Evolutionary conservation across 1,140 invertebrate species (phyloP).

Genomic region (Drosophila nebulosa): DNA sequence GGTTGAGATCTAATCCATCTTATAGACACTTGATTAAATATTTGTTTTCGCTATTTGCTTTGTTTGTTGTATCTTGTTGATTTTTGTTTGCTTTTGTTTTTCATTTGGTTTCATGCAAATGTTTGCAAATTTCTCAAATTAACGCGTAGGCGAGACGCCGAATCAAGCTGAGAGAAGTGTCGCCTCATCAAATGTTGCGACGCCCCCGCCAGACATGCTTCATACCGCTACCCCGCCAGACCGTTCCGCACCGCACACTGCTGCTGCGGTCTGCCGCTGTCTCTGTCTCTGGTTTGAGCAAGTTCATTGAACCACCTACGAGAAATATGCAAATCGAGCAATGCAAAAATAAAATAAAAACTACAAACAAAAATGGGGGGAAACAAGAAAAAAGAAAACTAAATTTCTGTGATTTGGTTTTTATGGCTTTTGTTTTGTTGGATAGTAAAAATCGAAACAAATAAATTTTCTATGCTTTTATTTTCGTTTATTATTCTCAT

Average conservation of each 20-base stretch:
- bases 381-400: slow-evolving; percentile 56
- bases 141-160: slow-evolving; percentile 59
- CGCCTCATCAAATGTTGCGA: slow-evolving; percentile 61
- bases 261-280: no score
- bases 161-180: slow-evolving; percentile 46
- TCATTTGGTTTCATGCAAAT: slow-evolving; percentile 65
- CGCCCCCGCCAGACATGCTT: slow-evolving; percentile 52
- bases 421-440: slow-evolving; percentile 50
- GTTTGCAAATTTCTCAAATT: slow-evolving; percentile 72
- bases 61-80: slow-evolving; percentile 22
- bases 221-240: not conserved
- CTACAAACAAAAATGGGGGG: slow-evolving; percentile 47
- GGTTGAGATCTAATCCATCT: not conserved
- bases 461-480: slow-evolving; percentile 32
- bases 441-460: slow-evolving; percentile 21
- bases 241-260: not conserved
- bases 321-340: slow-evolving; percentile 72
- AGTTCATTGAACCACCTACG: slow-evolving; percentile 78
- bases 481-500: slow-evolving; percentile 19
- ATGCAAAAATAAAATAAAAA: slow-evolving; percentile 43
- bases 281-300: slow-evolving; percentile 30
- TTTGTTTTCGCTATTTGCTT: slow-evolving; percentile 23
- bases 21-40: slow-evolving; percentile 6
- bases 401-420: slow-evolving; percentile 57
- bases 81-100: slow-evolving; percentile 40